These are phyloP conservation scores for Galemys pyrenaicus DNA, from an alignment of 2,113 vertebrate species.

Conservation along the genomic window DNA sequence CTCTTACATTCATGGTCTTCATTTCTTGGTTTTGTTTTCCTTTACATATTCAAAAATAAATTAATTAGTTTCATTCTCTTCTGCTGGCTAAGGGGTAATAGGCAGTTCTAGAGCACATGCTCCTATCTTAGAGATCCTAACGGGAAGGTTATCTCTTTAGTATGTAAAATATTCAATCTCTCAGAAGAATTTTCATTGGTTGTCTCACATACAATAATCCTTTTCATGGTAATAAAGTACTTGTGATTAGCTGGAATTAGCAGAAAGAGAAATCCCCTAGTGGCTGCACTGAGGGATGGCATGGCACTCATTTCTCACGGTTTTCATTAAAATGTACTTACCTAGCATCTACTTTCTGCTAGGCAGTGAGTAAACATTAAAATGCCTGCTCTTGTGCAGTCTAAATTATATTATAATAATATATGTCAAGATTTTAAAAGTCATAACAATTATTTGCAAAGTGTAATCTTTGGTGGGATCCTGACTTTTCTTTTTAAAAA, in stretches of 20 bases:
- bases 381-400: background rate
- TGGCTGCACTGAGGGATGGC: background rate
- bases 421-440: background rate
- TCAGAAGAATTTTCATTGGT: background rate
- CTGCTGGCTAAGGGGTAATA: background rate
- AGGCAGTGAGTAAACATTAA: background rate
- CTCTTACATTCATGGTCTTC: background rate
- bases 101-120: background rate
- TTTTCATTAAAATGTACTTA: background rate
- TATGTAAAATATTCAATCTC: background rate
- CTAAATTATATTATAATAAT: background rate
- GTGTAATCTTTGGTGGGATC: background rate
- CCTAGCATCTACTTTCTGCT: background rate
- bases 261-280: background rate
- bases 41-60: background rate
- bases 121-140: background rate
- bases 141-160: background rate
- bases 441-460: background rate
- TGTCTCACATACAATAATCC: background rate
- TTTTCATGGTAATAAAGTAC: background rate
- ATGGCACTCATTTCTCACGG: background rate
- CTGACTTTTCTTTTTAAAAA: background rate
- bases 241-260: background rate
- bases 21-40: background rate
- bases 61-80: background rate